Evolutionary conservation across 2,797 vertebrate genomes (phyloP), one percentile per base, ranked within the genome.

Genomic region (Gastrophryne carolinensis): DNA sequence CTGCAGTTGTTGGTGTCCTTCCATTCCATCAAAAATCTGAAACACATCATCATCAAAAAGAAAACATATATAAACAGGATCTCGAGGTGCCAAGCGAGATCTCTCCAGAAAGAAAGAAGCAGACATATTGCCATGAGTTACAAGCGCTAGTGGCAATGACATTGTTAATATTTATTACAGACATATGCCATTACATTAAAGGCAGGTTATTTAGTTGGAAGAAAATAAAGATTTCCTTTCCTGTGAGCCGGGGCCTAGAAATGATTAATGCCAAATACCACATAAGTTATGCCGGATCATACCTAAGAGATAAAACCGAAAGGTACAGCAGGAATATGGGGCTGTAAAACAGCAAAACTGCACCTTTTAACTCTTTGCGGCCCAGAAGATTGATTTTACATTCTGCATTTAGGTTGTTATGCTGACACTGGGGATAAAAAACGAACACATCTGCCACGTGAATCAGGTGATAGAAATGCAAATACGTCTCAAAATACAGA

Each of bases 151-250:
- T 66, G 75, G 75, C 75, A 72, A 70, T 72, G 75, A 78, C 75
- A 70, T 65, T 72, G 75, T 78, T 78, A 72, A 72, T 78, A 78
- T 78, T 78, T 78, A 78, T 78, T 78, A 72, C 75, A 78, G 75
- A 78, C 75, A 78, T 78, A 78, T 78, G 75, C 75, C 75, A 72
- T 78, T 72, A 78, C 75, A 78, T 78, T 78, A 78, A 78, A 78
- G 75, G 61, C 23, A 78, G 63, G 68, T 78, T 72, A 72, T 78
- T 78, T 72, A 78, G 68, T 72, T 66, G 75, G 75, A 44, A 78
- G 61, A 66, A 64, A 78, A 60, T 78, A 78, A 78, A 78, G 75
- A 78, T 78, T 78, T 78, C 68, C 75, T 72, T 65, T 78, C n/a
- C 75, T 30, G 68, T 52, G 61, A 72, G 41, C 56, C 60, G 58